These are phyloP conservation scores for Nomia melanderi DNA, from an alignment of 1,140 invertebrate species.

Conservation along the genomic window DNA sequence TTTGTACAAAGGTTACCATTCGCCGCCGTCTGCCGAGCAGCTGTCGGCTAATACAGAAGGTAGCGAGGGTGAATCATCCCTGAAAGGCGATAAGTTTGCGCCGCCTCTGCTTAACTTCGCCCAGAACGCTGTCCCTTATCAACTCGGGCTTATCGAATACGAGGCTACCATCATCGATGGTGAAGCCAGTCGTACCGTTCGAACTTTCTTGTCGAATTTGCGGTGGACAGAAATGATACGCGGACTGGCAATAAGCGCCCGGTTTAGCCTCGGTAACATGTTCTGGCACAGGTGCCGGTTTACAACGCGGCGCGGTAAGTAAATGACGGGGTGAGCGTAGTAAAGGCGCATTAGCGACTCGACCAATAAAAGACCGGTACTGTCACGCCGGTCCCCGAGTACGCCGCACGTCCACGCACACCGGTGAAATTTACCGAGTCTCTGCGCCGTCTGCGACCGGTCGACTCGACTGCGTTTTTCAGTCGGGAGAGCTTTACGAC, in stretches of 20 bases:
- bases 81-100: slow-evolving; percentile 25
- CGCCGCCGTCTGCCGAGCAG: background rate
- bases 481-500: slow-evolving; percentile 44
- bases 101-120: too few species aligned
- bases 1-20: slow-evolving; percentile 7
- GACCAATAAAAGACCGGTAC: slow-evolving; percentile 37
- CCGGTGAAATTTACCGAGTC: slow-evolving; percentile 31
- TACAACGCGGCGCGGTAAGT: background rate
- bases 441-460: background rate
- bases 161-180: too few species aligned
- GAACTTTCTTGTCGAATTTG: slow-evolving; percentile 24
- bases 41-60: background rate
- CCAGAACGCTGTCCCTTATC: too few species aligned
- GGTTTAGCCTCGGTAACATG: background rate
- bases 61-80: background rate
- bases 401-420: background rate
- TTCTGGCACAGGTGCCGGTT: slow-evolving; percentile 34
- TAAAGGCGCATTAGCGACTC: slow-evolving; percentile 35
- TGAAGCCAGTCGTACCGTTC: too few species aligned
- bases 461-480: slow-evolving; percentile 21
- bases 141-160: too few species aligned
- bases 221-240: background rate
- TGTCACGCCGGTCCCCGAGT: background rate
- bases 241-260: background rate
- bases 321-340: slow-evolving; percentile 20